A percentile compares a stretch with the other conserved stretches of the same genome.
phyloP scores from a whole-genome alignment of 2,797 vertebrate genomes.

The Esox masquinongy region DNA sequence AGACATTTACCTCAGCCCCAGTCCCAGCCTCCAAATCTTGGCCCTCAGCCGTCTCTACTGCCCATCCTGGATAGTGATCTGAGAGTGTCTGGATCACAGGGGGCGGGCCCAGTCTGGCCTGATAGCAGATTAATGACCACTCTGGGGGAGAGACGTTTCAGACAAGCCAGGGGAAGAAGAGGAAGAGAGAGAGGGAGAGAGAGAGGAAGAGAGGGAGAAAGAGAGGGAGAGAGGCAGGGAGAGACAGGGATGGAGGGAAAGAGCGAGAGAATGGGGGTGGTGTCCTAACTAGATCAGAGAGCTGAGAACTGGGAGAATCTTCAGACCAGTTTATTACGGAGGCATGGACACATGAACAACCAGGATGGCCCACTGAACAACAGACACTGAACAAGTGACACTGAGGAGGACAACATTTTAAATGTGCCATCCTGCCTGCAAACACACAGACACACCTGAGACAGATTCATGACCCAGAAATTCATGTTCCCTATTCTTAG shows the following conservation, averaged over 20 bases:
- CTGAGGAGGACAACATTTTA: no score
- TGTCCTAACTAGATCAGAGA: no score
- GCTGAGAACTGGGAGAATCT: no score
- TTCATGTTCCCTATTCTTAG: no score
- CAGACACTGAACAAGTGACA: no score
- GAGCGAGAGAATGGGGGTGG: no score
- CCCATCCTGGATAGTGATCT: conserved; percentile 83
- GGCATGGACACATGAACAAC: no score
- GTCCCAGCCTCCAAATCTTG: conserved; percentile 75
- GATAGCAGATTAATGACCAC: conserved; percentile 82
- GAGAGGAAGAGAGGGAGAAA: conserved; percentile 47
- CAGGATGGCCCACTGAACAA: no score
- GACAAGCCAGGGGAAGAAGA: conserved; percentile 33
- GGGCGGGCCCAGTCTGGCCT: conserved; percentile 72
- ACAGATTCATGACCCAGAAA: no score
- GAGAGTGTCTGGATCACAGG: conserved; percentile 80
- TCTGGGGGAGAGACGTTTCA: conserved; percentile 74
- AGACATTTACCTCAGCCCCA: neutral
- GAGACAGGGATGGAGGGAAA: conserved; percentile 25
- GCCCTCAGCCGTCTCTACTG: conserved; percentile 79
- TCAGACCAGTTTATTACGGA: no score
- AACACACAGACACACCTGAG: no score
- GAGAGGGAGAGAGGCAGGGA: conserved; percentile 19
- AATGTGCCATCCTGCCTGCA: no score
- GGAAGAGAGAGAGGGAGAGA: conserved; percentile 46